Base-by-base conservation (phyloP, 2,888 invertebrate species). In the Seira musarum region DNA sequence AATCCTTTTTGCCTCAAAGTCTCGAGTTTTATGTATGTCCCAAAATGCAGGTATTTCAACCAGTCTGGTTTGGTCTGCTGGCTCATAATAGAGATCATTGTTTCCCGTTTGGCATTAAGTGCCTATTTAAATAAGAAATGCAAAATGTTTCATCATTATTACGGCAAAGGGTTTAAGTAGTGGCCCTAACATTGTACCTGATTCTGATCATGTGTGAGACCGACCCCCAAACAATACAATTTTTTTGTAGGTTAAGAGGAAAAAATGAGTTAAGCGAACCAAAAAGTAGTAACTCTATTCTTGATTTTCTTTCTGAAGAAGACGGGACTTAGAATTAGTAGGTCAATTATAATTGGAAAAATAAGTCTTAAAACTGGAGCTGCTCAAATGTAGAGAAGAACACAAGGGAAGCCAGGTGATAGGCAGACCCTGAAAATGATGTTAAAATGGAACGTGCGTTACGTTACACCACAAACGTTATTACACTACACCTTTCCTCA, bases 281-380 rank as follows among this genome's bases (percentile, higher is more conserved):
- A 57, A 67, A 71, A 66, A 70, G 70, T 70, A 69, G 72, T 67
- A 79, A 82, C 72, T 76, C 76, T 76, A 76, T 76, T 76, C 69
- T 65, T 64, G 69, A 53, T 63, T 65, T 76, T n/a, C n/a, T 67
- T 75, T 75, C 75, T 75, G 30, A 69, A 17, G 63, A 72, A 76
- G 72, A 81, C 81, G 77, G 74, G 80, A 81, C 81, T 78, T 25
- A 61, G 84, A 81, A 83, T 84, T 84, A 84, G 84, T 84, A 84
- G 84, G 84, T 84, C 84, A 84, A 82, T 84, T 80, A 83, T 84
- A 84, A 84, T 82, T 84, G 82, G 82, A 79, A 77, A 77, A 76
- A 64, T n/a, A n/a, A n/a, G n/a, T n/a, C n/a, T n/a, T n/a, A 49
- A 64, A 78, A 69, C 68, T 72, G 72, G 76, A 76, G 75, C 22